phyloP scores from a whole-genome alignment of 2,113 vertebrate species.

The Sturnira hondurensis region DNA sequence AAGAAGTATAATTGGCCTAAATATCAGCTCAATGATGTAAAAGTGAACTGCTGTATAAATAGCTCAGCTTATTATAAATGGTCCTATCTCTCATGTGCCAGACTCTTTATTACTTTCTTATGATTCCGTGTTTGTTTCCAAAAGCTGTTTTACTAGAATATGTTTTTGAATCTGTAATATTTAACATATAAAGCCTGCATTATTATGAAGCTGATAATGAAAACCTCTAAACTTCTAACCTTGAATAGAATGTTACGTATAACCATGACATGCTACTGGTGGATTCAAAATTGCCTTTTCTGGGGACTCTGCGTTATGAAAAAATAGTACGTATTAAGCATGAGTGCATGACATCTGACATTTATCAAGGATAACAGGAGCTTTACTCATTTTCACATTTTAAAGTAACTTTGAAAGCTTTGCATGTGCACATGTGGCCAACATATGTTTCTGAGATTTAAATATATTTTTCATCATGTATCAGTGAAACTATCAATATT shows the following conservation, averaged over 20 bases:
- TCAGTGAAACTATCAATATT: slow-evolving; percentile 52
- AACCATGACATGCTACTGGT: slow-evolving; percentile 63
- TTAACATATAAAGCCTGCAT: slow-evolving; percentile 38
- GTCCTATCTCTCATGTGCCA: background rate
- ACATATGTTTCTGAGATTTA: slow-evolving; percentile 77
- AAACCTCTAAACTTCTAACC: slow-evolving; percentile 75
- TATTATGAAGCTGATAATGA: slow-evolving; percentile 68
- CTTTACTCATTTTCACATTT: slow-evolving; percentile 78
- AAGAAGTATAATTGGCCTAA: slow-evolving; percentile 8
- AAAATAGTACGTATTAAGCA: slow-evolving; percentile 64
- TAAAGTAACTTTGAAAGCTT: slow-evolving; percentile 76
- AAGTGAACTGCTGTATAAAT: background rate
- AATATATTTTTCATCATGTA: slow-evolving; percentile 68
- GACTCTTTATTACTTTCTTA: slow-evolving; percentile 34
- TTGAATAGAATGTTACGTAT: slow-evolving; percentile 62
- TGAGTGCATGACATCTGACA: slow-evolving; percentile 72
- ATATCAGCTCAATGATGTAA: background rate
- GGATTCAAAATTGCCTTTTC: slow-evolving; percentile 68
- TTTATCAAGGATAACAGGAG: slow-evolving; percentile 76
- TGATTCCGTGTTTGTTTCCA: background rate
- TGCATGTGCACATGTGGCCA: slow-evolving; percentile 73
- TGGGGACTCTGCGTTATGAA: slow-evolving; percentile 67
- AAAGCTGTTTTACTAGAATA: slow-evolving; percentile 27
- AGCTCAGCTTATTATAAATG: background rate
- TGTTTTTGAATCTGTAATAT: slow-evolving; percentile 36